Conservation (phyloP, 2,113 vertebrate species). For the Callorhinus ursinus region DNA sequence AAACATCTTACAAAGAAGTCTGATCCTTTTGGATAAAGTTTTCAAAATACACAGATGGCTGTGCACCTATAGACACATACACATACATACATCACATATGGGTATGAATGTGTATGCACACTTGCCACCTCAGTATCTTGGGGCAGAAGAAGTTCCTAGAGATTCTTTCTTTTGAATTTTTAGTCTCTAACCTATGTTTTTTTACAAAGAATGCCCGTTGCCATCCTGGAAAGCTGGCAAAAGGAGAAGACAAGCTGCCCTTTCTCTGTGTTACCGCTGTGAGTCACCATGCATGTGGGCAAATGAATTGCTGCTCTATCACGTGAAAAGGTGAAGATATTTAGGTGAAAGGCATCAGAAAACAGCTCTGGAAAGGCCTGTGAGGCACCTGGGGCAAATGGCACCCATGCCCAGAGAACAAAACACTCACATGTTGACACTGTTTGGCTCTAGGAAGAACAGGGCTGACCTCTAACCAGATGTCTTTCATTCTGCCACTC, state of each 20-base stretch:
- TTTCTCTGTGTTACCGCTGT: background rate
- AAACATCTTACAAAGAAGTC: background rate
- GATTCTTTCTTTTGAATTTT: background rate
- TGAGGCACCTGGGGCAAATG: too few relatives aligned
- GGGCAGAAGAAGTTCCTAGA: background rate
- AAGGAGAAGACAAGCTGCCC: background rate
- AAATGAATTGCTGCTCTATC: background rate
- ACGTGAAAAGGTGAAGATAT: background rate
- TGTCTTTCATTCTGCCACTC: background rate
- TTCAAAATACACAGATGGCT: background rate
- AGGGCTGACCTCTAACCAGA: background rate
- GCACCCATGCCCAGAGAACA: fast-evolving
- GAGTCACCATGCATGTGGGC: fast-evolving
- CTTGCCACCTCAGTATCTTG: background rate
- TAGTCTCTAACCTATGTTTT: background rate
- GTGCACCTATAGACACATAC: background rate
- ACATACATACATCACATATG: background rate
- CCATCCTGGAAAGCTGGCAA: background rate
- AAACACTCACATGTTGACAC: background rate
- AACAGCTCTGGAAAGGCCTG: background rate
- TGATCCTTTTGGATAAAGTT: background rate
- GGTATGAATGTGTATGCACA: fast-evolving
- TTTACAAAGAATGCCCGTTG: background rate
- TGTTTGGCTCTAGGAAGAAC: background rate
- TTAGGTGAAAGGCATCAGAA: background rate